These are phyloP conservation scores for Anticlea derivata DNA, from an alignment of 2,888 invertebrate species.

Conservation along the genomic window DNA sequence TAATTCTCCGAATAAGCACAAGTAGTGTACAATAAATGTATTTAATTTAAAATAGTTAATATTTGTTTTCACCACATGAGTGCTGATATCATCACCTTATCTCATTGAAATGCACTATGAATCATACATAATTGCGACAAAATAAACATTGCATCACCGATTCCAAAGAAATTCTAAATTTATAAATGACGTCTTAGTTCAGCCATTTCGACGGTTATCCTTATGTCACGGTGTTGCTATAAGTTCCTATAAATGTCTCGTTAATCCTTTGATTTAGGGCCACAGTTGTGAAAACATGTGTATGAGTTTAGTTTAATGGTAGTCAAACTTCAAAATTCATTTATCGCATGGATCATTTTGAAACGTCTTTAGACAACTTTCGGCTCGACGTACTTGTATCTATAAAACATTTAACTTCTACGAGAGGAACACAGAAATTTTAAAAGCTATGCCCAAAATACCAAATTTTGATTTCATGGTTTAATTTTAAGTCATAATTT, in stretches of 20 bases:
- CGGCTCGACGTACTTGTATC: too few relatives aligned
- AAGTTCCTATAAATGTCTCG: conserved; percentile 10
- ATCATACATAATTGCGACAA: conserved; percentile 26
- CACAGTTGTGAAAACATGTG: conserved; percentile 15
- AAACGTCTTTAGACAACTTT: too few relatives aligned
- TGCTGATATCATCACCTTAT: conserved; percentile 21
- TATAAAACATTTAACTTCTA: too few relatives aligned
- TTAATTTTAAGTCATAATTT: too few relatives aligned
- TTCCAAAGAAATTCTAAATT: conserved; percentile 44
- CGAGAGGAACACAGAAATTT: too few relatives aligned
- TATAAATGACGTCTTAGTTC: conserved; percentile 42
- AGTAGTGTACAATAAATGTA: too few relatives aligned
- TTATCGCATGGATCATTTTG: too few relatives aligned
- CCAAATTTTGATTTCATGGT: too few relatives aligned
- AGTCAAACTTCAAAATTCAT: too few relatives aligned
- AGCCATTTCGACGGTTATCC: conserved; percentile 27
- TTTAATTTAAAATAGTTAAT: too few relatives aligned
- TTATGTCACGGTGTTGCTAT: conserved; percentile 8
- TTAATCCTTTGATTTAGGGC: conserved; percentile 32
- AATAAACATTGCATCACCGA: conserved; percentile 44
- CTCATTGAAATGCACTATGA: conserved; percentile 22
- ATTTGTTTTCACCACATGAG: not conserved
- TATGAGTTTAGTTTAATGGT: not conserved
- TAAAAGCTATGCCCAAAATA: too few relatives aligned
- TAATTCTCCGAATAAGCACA: too few relatives aligned